Conservation (phyloP, 2,888 invertebrate species). For the Metallyticus violacea region DNA sequence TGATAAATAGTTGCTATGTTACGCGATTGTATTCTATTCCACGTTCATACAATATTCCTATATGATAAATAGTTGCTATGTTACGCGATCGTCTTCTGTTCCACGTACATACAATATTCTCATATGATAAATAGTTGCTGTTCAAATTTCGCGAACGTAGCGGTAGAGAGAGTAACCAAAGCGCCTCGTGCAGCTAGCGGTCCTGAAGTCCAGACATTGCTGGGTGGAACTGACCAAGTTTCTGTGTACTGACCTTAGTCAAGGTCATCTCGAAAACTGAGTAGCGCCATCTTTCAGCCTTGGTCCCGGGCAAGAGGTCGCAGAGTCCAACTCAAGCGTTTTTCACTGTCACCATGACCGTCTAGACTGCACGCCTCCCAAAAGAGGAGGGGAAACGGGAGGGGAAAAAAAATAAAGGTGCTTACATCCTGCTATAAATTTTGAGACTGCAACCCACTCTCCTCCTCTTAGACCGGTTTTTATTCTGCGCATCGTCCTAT, state of each 20-base stretch:
- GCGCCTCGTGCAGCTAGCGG: no score
- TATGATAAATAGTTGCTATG: no score
- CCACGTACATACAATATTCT: no score
- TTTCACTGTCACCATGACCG: neutral
- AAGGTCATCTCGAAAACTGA: neutral
- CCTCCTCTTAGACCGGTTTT: neutral
- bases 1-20: no score
- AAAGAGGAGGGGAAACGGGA: neutral
- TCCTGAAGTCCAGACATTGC: no score
- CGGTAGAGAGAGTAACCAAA: no score
- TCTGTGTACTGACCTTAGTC: neutral
- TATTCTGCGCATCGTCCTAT: neutral
- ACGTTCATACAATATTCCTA: no score
- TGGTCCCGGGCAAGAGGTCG: neutral
- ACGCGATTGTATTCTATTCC: no score
- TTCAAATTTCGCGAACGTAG: no score
- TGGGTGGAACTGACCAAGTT: neutral
- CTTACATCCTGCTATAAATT: neutral
- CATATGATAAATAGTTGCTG: no score
- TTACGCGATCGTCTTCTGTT: no score
- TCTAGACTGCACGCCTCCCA: neutral
- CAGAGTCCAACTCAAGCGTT: neutral
- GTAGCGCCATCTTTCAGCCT: neutral
- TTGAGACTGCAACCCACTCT: neutral
- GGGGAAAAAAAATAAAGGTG: no score